Evolutionary conservation across 2,113 vertebrate genomes (phyloP).

Genomic region (Pterocles orientalis): DNA sequence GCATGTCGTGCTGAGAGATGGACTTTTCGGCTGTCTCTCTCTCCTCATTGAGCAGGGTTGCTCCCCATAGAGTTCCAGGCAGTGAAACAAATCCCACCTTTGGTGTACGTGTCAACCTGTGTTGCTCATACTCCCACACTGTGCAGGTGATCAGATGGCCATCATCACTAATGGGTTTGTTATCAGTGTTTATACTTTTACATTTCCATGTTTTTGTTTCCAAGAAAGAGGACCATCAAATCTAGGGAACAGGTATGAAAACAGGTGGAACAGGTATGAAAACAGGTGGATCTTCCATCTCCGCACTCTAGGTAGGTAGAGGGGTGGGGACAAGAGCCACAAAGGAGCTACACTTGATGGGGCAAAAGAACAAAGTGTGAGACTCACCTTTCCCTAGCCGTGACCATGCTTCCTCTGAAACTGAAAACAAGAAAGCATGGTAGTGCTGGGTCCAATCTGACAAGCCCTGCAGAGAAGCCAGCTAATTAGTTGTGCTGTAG

Average conservation of each 20-base stretch:
- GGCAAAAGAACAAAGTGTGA: neutral
- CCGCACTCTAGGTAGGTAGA: accelerated
- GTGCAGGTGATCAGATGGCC: too few relatives aligned
- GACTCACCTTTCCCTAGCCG: neutral
- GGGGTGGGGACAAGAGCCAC: neutral
- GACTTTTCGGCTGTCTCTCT: neutral
- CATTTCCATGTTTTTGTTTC: neutral
- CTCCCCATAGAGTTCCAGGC: neutral
- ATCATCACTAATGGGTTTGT: neutral
- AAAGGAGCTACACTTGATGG: neutral
- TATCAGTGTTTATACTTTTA: neutral
- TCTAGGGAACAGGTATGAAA: neutral
- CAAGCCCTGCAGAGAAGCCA: neutral
- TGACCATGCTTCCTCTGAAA: neutral
- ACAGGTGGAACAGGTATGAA: neutral
- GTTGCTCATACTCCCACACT: accelerated
- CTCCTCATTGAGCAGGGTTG: neutral
- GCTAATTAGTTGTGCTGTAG: neutral
- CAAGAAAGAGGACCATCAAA: neutral
- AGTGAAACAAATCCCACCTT: neutral
- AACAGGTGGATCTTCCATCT: neutral
- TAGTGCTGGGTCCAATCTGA: neutral
- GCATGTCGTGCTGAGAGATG: neutral
- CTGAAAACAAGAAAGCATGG: neutral
- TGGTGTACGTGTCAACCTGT: neutral